Base-by-base conservation (phyloP, 2,113 vertebrate species). In the Echinops telfairi region DNA sequence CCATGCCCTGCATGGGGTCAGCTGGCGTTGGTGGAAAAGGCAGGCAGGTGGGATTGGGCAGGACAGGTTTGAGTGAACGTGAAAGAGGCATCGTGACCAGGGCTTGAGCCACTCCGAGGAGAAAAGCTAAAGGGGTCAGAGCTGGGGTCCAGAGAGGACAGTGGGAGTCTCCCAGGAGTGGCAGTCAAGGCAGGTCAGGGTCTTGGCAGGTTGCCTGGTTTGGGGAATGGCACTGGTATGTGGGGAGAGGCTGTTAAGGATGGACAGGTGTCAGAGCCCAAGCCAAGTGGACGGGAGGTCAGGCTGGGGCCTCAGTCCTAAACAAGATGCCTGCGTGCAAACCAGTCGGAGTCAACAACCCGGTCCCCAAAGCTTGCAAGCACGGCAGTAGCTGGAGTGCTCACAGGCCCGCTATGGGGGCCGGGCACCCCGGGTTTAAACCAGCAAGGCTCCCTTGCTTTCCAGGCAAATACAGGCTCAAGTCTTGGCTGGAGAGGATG, bases 211-310 rank as follows among this genome's bases (percentile, higher is more conserved):
- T 66, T 62, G 92, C 94, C 92, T 22, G 3, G 25, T 36, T 75
- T 73, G 31, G 83, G 60, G 93, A 90, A 90, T 86, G 94, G 64
- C 75, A 92, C 62, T 20, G 8, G 47, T 80, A 77, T 93, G 76
- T 68, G 62, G 85, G 83, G 92, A 68, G 89, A 94, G 66, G 33
- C 29, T 11, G 4, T 64, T 76, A 86, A 89, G 89, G 83, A 90
- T 14, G 5, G 70, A 94, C 97, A 97, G 95, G 97, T 97, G 96
- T 90, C 62, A 68, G 93, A 79, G 53, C 53, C 19, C 22, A 20
- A 62, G 97, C 94, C 95, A 94, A 96, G 88, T 90, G 38, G 47
- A 73, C 53, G 70, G 76, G 80, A 97, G 96, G 95, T 96, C 94
- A 93, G 77, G 60, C 88, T 29, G 12, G 86, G 76, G 57, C 78